Evolutionary conservation across 2,888 invertebrate genomes (phyloP), one percentile per base, ranked within the genome.

Genomic region (Acheta domesticus): DNA sequence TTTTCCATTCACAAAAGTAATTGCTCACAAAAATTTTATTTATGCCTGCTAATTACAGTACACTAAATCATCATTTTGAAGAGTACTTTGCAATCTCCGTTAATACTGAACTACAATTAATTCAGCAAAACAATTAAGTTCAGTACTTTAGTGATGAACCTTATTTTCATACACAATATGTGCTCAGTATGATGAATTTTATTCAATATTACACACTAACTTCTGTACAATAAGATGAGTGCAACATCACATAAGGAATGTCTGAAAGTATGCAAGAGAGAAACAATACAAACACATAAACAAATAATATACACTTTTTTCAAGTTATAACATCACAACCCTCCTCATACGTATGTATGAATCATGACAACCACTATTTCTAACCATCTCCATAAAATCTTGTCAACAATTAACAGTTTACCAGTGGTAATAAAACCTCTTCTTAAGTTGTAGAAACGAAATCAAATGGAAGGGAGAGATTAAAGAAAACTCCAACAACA

Each of bases 361-460:
- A 36, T 62, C 62, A 62, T 19, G n/a, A 19, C 16, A n/a, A 62
- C 62, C 14, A n/a, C 62, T 19, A 19, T n/a, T 62, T 62, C 76
- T 76, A 79, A 79, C 76, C 79, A 76, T 76, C 49, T 79, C 75
- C 20, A 76, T 79, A 79, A 79, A 79, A 79, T 76, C 75, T 79
- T 79, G 21, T 76, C 48, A 79, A 79, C 76, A 79, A 79, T 50
- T 79, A 79, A 79, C 79, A 79, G 62, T 14, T 62, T 62, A 62
- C 62, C 62, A 62, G n/a, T 62, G 16, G n/a, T n/a, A 62, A 62
- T n/a, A 62, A n/a, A 62, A 62, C 62, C 14, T 19, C 14, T 19
- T 19, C n/a, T 62, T 62, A 14, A 62, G 16, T 8, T 62, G 62
- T n/a, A 62, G 62, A 62, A 62, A 62, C 14, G n/a, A 62, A 62